These are phyloP conservation scores for Macrophya annulata DNA, from an alignment of 2,888 invertebrate species.

Conservation along the genomic window DNA sequence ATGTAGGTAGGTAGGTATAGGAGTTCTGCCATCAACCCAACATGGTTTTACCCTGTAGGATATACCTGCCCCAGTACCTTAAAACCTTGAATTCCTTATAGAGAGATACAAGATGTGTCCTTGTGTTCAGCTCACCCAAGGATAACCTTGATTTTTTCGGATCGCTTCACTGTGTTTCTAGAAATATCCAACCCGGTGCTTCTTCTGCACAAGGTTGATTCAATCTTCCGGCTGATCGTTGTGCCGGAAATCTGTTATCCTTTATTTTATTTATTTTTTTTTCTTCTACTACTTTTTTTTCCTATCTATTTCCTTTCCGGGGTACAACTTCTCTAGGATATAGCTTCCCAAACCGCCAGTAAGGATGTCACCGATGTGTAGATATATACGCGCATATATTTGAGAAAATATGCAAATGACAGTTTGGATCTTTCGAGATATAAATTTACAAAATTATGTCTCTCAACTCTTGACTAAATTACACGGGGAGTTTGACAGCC, in stretches of 20 bases:
- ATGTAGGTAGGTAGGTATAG: no score
- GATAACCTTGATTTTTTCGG: conserved; percentile 35
- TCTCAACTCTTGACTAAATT: conserved; percentile 8
- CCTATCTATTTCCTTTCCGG: background rate
- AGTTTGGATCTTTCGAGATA: background rate
- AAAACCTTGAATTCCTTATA: conserved; percentile 13
- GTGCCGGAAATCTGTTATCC: conserved; percentile 2
- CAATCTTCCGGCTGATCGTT: conserved; percentile 35
- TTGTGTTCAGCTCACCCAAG: background rate
- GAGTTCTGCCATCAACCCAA: conserved; percentile 14
- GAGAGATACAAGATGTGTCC: conserved; percentile 5
- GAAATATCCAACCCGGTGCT: conserved; percentile 11
- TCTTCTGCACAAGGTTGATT: conserved; percentile 16
- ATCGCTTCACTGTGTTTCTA: conserved; percentile 43
- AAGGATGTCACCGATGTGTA: background rate
- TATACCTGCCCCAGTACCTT: background rate
- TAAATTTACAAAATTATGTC: conserved; percentile 3
- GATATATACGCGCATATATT: background rate
- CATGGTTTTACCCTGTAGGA: background rate
- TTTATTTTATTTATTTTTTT: background rate
- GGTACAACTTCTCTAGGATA: background rate
- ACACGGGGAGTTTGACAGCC: background rate
- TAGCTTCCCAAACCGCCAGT: background rate
- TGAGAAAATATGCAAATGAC: conserved; percentile 14
- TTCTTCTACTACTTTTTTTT: background rate